Evolutionary conservation across 2,888 invertebrate species (phyloP), one percentile per base, ranked within the genome.

Genomic region (Chymomyza fuscimana): DNA sequence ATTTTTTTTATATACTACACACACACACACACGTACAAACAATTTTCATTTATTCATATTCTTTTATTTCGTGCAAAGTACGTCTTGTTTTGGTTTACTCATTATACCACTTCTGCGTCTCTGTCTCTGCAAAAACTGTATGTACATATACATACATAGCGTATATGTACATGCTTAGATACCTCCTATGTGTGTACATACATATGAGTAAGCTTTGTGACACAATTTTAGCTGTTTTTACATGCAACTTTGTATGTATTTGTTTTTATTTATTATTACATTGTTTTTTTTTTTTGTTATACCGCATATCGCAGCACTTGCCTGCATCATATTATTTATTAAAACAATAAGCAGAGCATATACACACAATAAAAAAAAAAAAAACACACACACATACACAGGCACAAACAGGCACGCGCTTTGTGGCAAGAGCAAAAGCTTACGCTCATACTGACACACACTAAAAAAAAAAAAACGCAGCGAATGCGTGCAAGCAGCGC

Each of bases 401-500:
- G 12, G 12, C 12, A 46, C 40, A 46, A 10, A 46, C 40, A 78
- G 73, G 79, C 79, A 76, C 78, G 76, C 78, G 73, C 69, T 78
- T 76, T 79, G 76, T 79, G 76, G 79, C 70, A 16, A 4, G 51
- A 46, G 22, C 22, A 54, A 19, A 54, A 54, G 9, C 25, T 25
- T 25, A 25, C 25, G 51, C 51, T 51, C 51, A 70, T 51, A 60
- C 50, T n/a, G 65, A 70, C 63, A 58, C 16, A 58, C 50, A 63
- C 4, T 19, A 29, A n/a, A n/a, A n/a, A n/a, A n/a, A n/a, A n/a
- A n/a, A n/a, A n/a, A n/a, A n/a, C n/a, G n/a, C n/a, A n/a, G n/a
- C n/a, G n/a, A n/a, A 51, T 16, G 51, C 51, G 51, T 51, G 51
- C n/a, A 51, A 15, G 16, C 51, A 51, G 16, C 54, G 2, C 54